These are phyloP conservation scores for Sorex araneus DNA, from an alignment of 2,113 vertebrate genomes.

Conservation along the genomic window DNA sequence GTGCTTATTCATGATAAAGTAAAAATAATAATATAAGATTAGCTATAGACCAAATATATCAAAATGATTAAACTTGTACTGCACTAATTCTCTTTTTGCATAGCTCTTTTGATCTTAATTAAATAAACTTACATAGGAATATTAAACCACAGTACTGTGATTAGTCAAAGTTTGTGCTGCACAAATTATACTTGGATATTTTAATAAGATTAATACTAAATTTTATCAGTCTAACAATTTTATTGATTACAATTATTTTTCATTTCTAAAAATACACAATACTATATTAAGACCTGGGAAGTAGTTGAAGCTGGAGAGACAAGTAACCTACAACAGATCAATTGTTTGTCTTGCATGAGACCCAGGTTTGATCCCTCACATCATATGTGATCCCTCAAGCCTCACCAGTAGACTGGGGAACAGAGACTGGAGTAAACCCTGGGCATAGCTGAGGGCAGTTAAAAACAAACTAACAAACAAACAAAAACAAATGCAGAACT, in stretches of 20 bases:
- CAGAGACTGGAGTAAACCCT: too few species aligned
- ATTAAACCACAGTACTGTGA: conserved; percentile 20
- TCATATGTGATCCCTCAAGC: too few species aligned
- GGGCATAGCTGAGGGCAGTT: too few species aligned
- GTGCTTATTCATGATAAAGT: conserved; percentile 1
- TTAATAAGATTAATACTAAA: not conserved
- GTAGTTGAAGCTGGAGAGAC: too few species aligned
- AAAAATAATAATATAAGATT: conserved; percentile 51
- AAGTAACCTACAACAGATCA: too few species aligned
- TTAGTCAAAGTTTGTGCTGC: not conserved
- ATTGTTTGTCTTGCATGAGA: too few species aligned
- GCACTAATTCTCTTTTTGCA: not conserved
- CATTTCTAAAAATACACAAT: not conserved
- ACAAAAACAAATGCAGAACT: too few species aligned
- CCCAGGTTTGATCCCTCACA: too few species aligned
- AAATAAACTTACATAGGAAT: not conserved
- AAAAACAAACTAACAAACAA: too few species aligned
- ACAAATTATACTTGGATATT: not conserved
- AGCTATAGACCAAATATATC: conserved; percentile 51
- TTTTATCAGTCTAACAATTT: not conserved
- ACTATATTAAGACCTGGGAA: not conserved
- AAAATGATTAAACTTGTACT: conserved; percentile 29
- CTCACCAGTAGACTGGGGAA: too few species aligned
- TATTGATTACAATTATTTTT: not conserved
- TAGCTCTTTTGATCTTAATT: not conserved